Conservation (phyloP, 2,113 vertebrate genomes). For the Sinocyclocheilus grahami region DNA sequence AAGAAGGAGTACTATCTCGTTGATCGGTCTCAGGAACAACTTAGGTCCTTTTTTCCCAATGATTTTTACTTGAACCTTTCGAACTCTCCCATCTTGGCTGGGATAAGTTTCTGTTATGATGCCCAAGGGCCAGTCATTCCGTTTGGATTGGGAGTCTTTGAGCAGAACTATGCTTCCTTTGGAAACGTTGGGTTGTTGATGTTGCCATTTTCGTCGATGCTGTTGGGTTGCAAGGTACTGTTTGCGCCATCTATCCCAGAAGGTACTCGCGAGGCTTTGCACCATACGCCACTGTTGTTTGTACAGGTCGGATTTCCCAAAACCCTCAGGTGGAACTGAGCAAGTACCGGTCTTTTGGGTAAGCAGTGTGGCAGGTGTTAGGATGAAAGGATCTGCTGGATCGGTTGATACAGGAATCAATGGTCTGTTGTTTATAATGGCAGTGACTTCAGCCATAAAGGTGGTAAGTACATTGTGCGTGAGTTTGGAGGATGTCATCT, state of each 20-base stretch:
- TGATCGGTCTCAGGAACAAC: no score
- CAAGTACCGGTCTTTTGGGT: slow-evolving; percentile 21
- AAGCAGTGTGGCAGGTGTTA: slow-evolving; percentile 36
- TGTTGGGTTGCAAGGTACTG: no score
- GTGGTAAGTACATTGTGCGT: slow-evolving; percentile 20
- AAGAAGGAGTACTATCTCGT: no score
- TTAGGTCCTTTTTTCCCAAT: no score
- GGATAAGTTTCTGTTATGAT: no score
- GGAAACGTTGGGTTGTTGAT: no score
- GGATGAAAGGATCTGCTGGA: not conserved
- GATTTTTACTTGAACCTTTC: no score
- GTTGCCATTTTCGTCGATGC: no score
- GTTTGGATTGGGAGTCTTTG: no score
- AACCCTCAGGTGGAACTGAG: not conserved
- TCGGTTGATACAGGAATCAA: slow-evolving; percentile 22
- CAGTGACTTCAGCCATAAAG: slow-evolving; percentile 38
- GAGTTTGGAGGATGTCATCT: slow-evolving; percentile 1
- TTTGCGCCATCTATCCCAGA: slow-evolving; percentile 30
- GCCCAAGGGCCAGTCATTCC: no score
- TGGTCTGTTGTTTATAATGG: slow-evolving; percentile 37
- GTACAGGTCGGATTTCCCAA: slow-evolving; percentile 11
- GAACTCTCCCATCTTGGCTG: no score
- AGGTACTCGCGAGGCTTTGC: slow-evolving; percentile 1
- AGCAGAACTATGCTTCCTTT: no score
- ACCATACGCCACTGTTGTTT: slow-evolving; percentile 24